Evolutionary conservation across 2,888 invertebrate species (phyloP).

Genomic region (Lycocerus yunnanus): DNA sequence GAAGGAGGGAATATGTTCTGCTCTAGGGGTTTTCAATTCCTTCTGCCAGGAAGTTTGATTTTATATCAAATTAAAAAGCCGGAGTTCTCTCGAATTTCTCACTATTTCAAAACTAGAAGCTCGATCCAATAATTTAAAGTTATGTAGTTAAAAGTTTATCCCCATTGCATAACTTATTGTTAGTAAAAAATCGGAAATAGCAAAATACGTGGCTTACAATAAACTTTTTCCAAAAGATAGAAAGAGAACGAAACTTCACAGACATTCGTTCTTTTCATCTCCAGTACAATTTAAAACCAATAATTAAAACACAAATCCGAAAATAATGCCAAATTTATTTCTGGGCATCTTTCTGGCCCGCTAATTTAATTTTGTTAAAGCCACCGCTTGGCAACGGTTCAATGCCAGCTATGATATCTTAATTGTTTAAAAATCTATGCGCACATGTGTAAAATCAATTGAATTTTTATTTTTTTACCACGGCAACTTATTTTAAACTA

Average conservation of each 20-base stretch:
- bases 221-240: background rate
- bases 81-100: background rate
- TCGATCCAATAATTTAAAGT: background rate
- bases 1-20: too few relatives aligned
- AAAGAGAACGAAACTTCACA: background rate
- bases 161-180: background rate
- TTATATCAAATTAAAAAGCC: background rate
- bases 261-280: background rate
- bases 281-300: background rate
- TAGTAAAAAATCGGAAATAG: background rate
- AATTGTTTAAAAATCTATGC: constrained; percentile 2
- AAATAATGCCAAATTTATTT: constrained; percentile 6
- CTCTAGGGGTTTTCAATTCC: too few relatives aligned
- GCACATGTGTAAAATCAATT: background rate
- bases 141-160: background rate
- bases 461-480: background rate
- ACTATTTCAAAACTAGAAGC: background rate
- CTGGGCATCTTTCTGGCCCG: constrained; percentile 2
- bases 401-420: constrained; percentile 6
- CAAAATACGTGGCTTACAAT: background rate
- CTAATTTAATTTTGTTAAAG: constrained; percentile 5
- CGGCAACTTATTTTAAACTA: background rate
- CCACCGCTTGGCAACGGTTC: background rate
- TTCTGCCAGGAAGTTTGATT: background rate
- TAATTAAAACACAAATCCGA: background rate